Evolutionary conservation across 2,113 vertebrate genomes (phyloP).

Genomic region (Plotosus lineatus): DNA sequence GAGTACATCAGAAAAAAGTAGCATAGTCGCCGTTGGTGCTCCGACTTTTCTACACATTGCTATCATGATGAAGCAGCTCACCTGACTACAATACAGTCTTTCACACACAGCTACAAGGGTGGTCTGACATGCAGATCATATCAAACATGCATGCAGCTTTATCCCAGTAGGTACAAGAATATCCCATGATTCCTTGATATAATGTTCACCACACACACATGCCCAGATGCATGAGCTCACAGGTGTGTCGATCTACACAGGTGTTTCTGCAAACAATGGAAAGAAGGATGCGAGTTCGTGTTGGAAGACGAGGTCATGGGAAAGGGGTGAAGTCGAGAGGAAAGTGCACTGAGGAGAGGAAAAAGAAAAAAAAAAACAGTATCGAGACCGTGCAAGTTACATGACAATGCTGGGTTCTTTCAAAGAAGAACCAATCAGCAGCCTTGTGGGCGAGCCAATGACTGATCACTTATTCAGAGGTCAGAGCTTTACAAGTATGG

Average conservation of each 20-base stretch:
- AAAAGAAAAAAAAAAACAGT: conserved; percentile 1
- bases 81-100: conserved; percentile 48
- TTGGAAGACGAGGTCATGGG: conserved; percentile 42
- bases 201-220: conserved; percentile 9
- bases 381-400: conserved; percentile 12
- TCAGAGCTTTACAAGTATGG: conserved; percentile 49
- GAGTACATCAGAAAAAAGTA: background rate
- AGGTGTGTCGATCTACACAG: conserved; percentile 45
- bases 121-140: conserved; percentile 53
- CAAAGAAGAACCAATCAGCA: conserved; percentile 6
- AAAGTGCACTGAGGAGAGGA: background rate
- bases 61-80: conserved; percentile 24
- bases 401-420: conserved; percentile 17
- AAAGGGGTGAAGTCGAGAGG: conserved; percentile 24
- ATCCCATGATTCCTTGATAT: conserved; percentile 36
- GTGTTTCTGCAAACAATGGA: conserved; percentile 38
- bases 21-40: background rate
- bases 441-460: conserved; percentile 33
- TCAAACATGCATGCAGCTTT: conserved; percentile 42
- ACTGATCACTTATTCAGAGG: conserved; percentile 43
- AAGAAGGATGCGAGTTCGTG: conserved; percentile 15
- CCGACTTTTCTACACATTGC: conserved; percentile 13
- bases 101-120: conserved; percentile 48
- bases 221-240: conserved; percentile 15
- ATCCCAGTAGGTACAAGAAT: conserved; percentile 18